A percentile compares a stretch with the other conserved stretches of the same genome.
Evolutionary conservation across 2,888 invertebrate species (phyloP).

Genomic region (Hoplodrina blanda): DNA sequence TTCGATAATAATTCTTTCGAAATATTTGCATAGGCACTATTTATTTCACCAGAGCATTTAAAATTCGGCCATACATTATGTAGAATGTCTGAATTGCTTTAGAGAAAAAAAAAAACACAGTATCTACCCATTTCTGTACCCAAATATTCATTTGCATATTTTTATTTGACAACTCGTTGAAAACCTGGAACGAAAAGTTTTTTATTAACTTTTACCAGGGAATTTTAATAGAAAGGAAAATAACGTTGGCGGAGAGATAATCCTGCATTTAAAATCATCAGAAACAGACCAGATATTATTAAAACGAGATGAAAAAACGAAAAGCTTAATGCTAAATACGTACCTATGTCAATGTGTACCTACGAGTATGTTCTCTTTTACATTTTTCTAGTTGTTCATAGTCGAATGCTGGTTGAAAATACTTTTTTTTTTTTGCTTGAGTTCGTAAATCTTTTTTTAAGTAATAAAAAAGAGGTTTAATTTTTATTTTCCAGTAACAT

Average conservation of each 20-base stretch:
- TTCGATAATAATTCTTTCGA: slow-evolving; percentile 32
- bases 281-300: slow-evolving; percentile 3
- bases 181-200: slow-evolving; percentile 24
- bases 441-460: no score
- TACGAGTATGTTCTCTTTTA: no score
- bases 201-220: slow-evolving; percentile 24
- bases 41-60: slow-evolving; percentile 5
- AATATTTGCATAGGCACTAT: slow-evolving; percentile 16
- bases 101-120: slow-evolving; percentile 24
- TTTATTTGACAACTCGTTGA: slow-evolving; percentile 48
- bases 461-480: no score
- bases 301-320: neutral
- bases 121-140: slow-evolving; percentile 29
- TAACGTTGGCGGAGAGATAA: neutral
- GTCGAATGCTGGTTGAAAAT: no score
- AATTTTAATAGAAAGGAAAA: slow-evolving; percentile 21
- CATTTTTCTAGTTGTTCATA: no score
- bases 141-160: slow-evolving; percentile 54
- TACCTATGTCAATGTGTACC: neutral
- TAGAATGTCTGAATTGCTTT: slow-evolving; percentile 23
- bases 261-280: neutral
- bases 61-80: slow-evolving; percentile 19
- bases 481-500: neutral
- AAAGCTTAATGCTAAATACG: neutral
- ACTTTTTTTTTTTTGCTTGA: no score